These are phyloP conservation scores for Oedothorax gibbosus DNA, from an alignment of 1,140 invertebrate species.

Conservation along the genomic window DNA sequence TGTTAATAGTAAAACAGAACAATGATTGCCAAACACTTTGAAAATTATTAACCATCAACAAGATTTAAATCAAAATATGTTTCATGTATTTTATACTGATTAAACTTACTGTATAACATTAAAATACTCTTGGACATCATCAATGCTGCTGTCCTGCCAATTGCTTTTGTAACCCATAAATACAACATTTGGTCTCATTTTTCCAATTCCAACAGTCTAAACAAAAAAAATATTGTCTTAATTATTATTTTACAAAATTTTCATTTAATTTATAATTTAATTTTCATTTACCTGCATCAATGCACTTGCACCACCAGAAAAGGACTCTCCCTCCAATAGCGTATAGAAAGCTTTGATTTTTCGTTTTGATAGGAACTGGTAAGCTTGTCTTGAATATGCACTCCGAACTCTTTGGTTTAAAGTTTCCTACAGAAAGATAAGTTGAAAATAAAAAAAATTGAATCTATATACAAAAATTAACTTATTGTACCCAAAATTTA, in stretches of 20 bases:
- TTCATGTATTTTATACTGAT: not conserved
- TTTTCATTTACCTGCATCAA: constrained; percentile 66
- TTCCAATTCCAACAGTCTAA: constrained; percentile 81
- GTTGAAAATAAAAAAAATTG: not conserved
- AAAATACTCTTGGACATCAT: constrained; percentile 70
- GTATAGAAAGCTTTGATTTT: constrained; percentile 72
- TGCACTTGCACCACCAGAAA: constrained; percentile 75
- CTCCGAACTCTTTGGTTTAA: constrained; percentile 68
- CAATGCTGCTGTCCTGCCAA: constrained; percentile 67
- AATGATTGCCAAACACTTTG: too few species aligned
- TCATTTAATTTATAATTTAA: not conserved
- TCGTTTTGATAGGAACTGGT: constrained; percentile 69
- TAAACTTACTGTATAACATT: constrained; percentile 69
- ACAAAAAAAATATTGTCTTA: constrained; percentile 22
- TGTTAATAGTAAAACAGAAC: too few species aligned
- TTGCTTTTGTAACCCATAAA: constrained; percentile 76
- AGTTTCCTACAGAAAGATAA: constrained; percentile 62
- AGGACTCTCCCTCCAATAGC: constrained; percentile 72
- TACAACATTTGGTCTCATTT: constrained; percentile 89
- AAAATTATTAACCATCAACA: not conserved
- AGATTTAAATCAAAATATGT: not conserved
- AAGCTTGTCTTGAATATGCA: constrained; percentile 69
- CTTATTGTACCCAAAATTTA: too few species aligned
- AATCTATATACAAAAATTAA: too few species aligned
- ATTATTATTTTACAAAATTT: not conserved